Evolutionary conservation across 2,113 vertebrate species (phyloP).

Genomic region (Willisornis vidua): DNA sequence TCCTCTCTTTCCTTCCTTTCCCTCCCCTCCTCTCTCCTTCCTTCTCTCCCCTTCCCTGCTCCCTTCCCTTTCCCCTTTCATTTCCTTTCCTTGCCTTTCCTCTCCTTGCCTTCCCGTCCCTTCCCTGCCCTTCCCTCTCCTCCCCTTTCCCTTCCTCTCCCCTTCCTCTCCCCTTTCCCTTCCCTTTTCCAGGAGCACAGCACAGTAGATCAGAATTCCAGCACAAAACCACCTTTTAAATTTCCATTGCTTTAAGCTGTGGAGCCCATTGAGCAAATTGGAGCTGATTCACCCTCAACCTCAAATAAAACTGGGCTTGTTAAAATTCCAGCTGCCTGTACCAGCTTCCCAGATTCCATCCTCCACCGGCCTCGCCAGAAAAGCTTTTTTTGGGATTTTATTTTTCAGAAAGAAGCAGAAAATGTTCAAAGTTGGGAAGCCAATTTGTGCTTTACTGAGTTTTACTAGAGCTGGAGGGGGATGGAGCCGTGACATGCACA

Average conservation of each 20-base stretch:
- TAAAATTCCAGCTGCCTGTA: background rate
- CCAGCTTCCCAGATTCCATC: rapidly evolving
- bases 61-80: too few species aligned
- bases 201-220: background rate
- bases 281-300: background rate
- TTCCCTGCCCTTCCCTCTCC: too few species aligned
- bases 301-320: background rate
- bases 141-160: too few species aligned
- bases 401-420: background rate
- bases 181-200: background rate
- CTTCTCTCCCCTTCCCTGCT: too few species aligned
- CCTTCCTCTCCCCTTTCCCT: too few species aligned
- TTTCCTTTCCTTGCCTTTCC: too few species aligned
- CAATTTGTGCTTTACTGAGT: background rate
- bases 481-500: background rate
- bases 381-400: background rate
- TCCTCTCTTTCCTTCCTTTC: too few species aligned
- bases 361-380: background rate
- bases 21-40: too few species aligned
- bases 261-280: background rate
- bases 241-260: rapidly evolving
- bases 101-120: too few species aligned
- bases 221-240: background rate
- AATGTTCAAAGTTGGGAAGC: rapidly evolving
- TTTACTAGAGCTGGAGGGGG: background rate